Conservation (phyloP, 2,888 invertebrate genomes). For the Pachymerium ferrugineum region DNA sequence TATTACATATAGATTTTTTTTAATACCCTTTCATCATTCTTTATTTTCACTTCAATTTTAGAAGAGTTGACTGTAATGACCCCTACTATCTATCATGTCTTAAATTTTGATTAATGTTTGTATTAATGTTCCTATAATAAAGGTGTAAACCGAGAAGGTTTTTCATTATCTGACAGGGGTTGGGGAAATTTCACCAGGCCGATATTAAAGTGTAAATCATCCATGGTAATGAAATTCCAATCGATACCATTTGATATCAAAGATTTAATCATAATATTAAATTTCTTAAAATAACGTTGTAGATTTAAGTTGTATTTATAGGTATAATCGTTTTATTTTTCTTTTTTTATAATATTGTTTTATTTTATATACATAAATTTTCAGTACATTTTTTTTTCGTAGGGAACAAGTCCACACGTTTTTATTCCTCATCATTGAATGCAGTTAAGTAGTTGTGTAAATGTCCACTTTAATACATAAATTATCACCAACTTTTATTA, state of each 20-base stretch:
- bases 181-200: neutral
- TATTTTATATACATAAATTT: neutral
- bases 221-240: neutral
- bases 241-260: neutral
- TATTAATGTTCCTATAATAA: slow-evolving; percentile 4
- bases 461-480: slow-evolving; percentile 27
- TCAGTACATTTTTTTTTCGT: neutral
- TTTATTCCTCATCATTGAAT: neutral
- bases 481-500: slow-evolving; percentile 20
- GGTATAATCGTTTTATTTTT: neutral
- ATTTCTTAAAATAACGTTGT: neutral
- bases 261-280: neutral
- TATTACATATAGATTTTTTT: too few species aligned
- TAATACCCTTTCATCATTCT: too few species aligned
- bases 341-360: neutral
- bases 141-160: slow-evolving; percentile 9
- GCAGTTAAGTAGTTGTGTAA: neutral
- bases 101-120: slow-evolving; percentile 20
- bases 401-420: neutral
- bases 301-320: neutral
- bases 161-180: slow-evolving; percentile 9
- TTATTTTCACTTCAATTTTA: neutral
- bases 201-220: slow-evolving; percentile 9
- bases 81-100: neutral
- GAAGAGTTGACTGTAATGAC: neutral